Evolutionary conservation across 2,888 invertebrate genomes (phyloP).

Genomic region (Aphodius granarius): DNA sequence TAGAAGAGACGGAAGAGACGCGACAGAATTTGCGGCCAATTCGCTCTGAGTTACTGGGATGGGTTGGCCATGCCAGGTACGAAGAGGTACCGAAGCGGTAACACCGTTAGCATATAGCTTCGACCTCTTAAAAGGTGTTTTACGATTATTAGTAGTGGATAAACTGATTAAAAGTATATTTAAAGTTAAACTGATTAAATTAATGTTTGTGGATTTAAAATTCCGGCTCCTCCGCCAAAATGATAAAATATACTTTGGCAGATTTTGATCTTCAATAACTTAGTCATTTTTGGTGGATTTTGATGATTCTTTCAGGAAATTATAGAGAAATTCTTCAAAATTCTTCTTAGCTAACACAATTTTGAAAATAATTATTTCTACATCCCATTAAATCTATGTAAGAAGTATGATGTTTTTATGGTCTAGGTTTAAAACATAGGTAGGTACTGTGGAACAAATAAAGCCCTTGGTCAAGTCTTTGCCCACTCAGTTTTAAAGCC

Average conservation of each 20-base stretch:
- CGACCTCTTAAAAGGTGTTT: not conserved
- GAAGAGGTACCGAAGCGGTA: not conserved
- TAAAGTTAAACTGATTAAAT: not conserved
- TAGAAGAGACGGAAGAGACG: conserved; percentile 1
- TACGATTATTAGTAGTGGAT: not conserved
- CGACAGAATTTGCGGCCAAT: conserved; percentile 13
- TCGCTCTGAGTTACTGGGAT: conserved; percentile 2
- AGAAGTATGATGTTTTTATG: too few relatives aligned
- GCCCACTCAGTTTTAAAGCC: too few relatives aligned
- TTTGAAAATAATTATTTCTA: too few relatives aligned
- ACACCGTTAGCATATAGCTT: not conserved
- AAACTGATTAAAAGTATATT: too few relatives aligned
- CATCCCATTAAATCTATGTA: too few relatives aligned
- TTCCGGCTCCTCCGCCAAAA: not conserved
- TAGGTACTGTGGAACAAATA: too few relatives aligned
- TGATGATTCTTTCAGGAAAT: too few relatives aligned
- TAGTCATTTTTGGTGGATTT: too few relatives aligned
- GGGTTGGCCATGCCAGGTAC: conserved; percentile 8
- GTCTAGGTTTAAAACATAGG: too few relatives aligned
- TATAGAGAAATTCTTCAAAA: too few relatives aligned
- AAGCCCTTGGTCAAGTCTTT: too few relatives aligned
- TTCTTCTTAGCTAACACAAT: too few relatives aligned
- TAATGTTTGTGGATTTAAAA: not conserved
- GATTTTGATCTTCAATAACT: not conserved
- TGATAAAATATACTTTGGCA: not conserved